phyloP scores from a whole-genome alignment of 2,888 invertebrate species.

The Standfussiana lucernea region DNA sequence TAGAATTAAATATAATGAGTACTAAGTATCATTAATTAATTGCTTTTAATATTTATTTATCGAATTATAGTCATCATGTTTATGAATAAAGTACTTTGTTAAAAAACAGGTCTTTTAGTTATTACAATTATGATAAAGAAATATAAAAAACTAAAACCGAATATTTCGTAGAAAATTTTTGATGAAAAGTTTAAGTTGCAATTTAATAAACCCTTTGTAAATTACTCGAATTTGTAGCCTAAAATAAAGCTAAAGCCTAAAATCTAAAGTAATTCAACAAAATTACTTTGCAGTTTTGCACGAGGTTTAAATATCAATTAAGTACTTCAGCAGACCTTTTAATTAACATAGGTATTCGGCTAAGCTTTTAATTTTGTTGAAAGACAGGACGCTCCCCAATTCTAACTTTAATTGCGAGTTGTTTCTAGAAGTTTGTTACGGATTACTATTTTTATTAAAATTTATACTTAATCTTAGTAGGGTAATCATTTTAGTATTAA shows the following conservation, averaged over 20 bases:
- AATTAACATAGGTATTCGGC: constrained; percentile 61
- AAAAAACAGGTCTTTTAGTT: not conserved
- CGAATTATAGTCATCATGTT: not conserved
- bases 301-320: constrained; percentile 67
- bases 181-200: not conserved
- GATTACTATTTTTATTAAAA: constrained; percentile 14
- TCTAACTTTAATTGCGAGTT: constrained; percentile 49
- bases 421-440: constrained; percentile 40
- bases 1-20: not conserved
- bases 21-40: not conserved
- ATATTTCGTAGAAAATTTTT: not conserved
- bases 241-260: no score
- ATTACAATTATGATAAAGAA: not conserved
- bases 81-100: not conserved
- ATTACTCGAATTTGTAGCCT: constrained; percentile 28
- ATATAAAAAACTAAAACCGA: not conserved
- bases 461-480: not conserved
- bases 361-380: constrained; percentile 65
- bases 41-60: not conserved
- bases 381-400: constrained; percentile 54
- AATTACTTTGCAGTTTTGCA: constrained; percentile 61
- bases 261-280: constrained; percentile 60
- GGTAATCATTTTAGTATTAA: not conserved
- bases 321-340: constrained; percentile 64
- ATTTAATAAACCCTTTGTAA: constrained; percentile 13